phyloP scores from a whole-genome alignment of 2,113 vertebrate species.

The Prolemur simus region DNA sequence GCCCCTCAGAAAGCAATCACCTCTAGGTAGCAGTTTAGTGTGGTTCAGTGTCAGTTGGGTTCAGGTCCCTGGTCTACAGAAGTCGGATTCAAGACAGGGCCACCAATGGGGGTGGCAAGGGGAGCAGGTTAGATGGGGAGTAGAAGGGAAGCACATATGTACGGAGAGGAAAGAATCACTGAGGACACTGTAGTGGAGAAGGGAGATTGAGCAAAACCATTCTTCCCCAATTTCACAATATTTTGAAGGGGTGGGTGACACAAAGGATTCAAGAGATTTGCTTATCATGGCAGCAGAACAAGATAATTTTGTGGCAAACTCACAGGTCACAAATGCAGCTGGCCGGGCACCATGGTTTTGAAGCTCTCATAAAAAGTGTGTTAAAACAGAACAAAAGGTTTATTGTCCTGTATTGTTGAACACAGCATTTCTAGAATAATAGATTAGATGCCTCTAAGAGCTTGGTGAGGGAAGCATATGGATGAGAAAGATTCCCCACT shows the following conservation, averaged over 20 bases:
- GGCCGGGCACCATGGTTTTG: neutral
- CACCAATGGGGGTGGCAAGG: neutral
- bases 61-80: neutral
- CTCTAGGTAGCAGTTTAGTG: neutral
- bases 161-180: neutral
- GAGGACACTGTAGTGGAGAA: neutral
- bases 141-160: neutral
- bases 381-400: neutral
- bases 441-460: neutral
- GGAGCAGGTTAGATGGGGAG: neutral
- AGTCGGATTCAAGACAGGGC: neutral
- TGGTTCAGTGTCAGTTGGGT: neutral
- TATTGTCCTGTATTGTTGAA: neutral
- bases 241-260: neutral
- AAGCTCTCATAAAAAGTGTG: neutral
- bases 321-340: neutral
- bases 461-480: neutral
- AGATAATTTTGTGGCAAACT: neutral
- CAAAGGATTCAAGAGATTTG: neutral
- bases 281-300: neutral
- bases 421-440: slow-evolving; percentile 26
- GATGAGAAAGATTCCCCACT: neutral
- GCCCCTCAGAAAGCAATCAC: neutral
- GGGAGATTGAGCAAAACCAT: neutral
- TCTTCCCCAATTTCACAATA: neutral